Base-by-base conservation (phyloP, 64 coral and sea anemone species). In the Hydrozoanthus tunicans region DNA sequence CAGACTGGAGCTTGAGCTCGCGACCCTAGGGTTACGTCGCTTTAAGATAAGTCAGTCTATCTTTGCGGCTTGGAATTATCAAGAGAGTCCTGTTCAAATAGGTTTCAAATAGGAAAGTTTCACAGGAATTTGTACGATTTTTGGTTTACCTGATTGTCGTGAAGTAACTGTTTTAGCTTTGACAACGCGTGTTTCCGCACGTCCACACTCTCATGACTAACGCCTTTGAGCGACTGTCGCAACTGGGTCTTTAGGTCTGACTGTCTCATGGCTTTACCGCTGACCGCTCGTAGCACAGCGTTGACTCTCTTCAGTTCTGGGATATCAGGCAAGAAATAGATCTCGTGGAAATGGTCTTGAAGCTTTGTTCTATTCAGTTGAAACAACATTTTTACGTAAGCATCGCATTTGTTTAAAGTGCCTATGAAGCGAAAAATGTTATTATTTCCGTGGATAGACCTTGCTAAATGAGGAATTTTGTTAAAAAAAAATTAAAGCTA, bases 131-230 rank as follows among this genome's bases (percentile, higher is more conserved):
- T 43, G 32, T 43, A 43, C 32, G 32, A 43, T 51, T 10, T 13
- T 4, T 56, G 55, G 17, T 24, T 88, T 73, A 98, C 96, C 96
- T 98, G 96, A 86, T 95, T 93, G 84, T 98, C 96, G 53, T 89
- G 96, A 79, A 98, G 91, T n/a, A 98, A 62, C 70, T 95, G 93
- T 59, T 98, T 98, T 32, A 98, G 78, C 71, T 93, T 98, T 43
- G 96, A 93, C 43, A 98, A 62, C 5, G 96, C 96, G 53, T 95
- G 96, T 27, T 79, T 93, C 17, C 94, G 79, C 11, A 98, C 96
- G 74, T 95, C 93, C 76, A 86, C 77, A 92, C 93, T 98, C 64
- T 98, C 96, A 58, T 98, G 93, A 7, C 88, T 89, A 4, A 98
- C 91, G 24, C 96, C 93, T 69, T 98, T 98, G 4, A 98, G 64